phyloP scores from a whole-genome alignment of 2,888 invertebrate genomes.

The Mesodorylaimus sp. region DNA sequence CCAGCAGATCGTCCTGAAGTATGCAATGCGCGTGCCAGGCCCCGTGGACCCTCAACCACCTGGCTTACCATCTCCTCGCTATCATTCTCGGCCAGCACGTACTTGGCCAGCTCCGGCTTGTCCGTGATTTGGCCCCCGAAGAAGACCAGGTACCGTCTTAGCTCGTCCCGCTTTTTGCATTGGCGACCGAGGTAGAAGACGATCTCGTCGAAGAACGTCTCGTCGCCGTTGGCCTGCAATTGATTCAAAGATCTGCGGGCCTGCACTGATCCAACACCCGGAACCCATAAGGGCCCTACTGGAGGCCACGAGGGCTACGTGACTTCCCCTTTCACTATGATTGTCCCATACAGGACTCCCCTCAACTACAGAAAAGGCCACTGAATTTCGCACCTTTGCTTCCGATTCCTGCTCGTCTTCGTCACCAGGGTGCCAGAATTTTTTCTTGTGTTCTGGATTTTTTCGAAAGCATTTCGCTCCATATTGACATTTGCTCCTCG shows the following conservation, averaged over 20 bases:
- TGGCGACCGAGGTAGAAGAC: not conserved
- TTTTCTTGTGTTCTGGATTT: constrained; percentile 24
- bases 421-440: constrained; percentile 25
- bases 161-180: not conserved
- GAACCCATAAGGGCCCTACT: too few species aligned
- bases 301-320: not conserved
- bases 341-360: not conserved
- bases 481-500: constrained; percentile 23
- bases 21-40: too few species aligned
- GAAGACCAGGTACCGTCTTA: not conserved
- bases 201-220: not conserved
- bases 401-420: not conserved
- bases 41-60: too few species aligned
- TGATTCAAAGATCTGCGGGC: too few species aligned
- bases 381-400: not conserved
- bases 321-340: not conserved
- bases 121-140: constrained; percentile 5
- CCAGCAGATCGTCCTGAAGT: too few species aligned
- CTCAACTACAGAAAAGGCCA: not conserved
- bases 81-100: not conserved
- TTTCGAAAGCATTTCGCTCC: constrained; percentile 31
- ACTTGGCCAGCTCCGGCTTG: not conserved
- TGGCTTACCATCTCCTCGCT: not conserved
- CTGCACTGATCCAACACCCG: not conserved
- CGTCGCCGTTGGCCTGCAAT: not conserved